A percentile compares a stretch with the other conserved stretches of the same genome.
Evolutionary conservation across 2,888 invertebrate genomes (phyloP).

Genomic region (Stenchaetothrips biformis): DNA sequence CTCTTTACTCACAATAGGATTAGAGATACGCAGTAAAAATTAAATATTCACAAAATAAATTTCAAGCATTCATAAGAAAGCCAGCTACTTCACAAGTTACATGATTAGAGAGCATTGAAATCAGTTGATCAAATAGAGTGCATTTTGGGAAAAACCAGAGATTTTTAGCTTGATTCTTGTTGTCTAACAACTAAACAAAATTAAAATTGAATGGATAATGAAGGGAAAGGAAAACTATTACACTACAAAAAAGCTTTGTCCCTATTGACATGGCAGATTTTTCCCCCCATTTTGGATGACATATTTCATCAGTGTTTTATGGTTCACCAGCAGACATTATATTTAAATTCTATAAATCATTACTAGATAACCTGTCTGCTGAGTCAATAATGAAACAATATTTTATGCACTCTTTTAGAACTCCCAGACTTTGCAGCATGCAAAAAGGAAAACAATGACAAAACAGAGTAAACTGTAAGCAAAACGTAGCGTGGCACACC

Average conservation of each 20-base stretch:
- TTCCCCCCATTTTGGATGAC: no score
- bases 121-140: background rate
- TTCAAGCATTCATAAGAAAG: background rate
- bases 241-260: no score
- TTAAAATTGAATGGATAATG: background rate
- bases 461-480: conserved; percentile 26
- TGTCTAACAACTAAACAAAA: background rate
- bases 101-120: background rate
- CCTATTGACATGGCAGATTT: no score
- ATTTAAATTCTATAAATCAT: no score
- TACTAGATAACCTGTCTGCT: no score
- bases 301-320: no score
- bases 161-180: no score
- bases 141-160: no score
- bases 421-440: conserved; percentile 24
- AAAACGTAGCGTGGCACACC: conserved; percentile 18
- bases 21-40: background rate
- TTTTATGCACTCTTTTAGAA: background rate
- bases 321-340: no score
- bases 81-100: background rate
- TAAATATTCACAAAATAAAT: background rate
- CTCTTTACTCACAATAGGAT: background rate
- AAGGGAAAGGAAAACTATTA: no score
- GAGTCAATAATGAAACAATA: no score
- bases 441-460: conserved; percentile 26